Evolutionary conservation across 2,888 invertebrate genomes (phyloP).

Genomic region (Leptinotarsa haldemani): DNA sequence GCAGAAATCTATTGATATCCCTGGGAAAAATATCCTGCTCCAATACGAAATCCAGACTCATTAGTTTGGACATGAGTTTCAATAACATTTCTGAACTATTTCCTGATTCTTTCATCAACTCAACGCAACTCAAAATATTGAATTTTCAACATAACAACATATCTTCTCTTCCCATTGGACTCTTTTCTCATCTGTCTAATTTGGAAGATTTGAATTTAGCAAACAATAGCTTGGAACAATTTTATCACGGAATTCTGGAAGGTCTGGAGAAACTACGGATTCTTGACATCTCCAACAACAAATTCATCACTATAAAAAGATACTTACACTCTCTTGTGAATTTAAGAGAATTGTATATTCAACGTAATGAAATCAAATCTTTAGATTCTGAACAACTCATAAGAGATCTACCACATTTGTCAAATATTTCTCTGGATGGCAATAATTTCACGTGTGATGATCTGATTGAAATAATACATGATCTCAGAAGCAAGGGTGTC

Average conservation of each 20-base stretch:
- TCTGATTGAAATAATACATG: constrained; percentile 18
- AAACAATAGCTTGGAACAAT: constrained; percentile 25
- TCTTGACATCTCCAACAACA: constrained; percentile 33
- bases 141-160: constrained; percentile 34
- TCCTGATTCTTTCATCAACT: not conserved
- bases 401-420: not conserved
- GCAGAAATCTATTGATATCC: not conserved
- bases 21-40: constrained; percentile 1
- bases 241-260: constrained; percentile 35
- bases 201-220: constrained; percentile 33
- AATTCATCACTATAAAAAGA: constrained; percentile 22
- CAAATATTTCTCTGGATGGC: constrained; percentile 19
- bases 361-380: constrained; percentile 27
- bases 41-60: not conserved
- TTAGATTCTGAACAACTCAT: constrained; percentile 23
- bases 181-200: constrained; percentile 24
- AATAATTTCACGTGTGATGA: constrained; percentile 31
- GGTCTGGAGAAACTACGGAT: constrained; percentile 21
- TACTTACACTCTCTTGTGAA: constrained; percentile 23
- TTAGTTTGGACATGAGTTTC: constrained; percentile 4
- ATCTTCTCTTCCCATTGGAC: constrained; percentile 17
- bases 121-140: not conserved
- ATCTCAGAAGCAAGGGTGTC: not conserved
- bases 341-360: constrained; percentile 27
- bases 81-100: constrained; percentile 15